Percentiles rank a stretch among this genome's conserved stretches.
Evolutionary conservation across 2,113 vertebrate genomes (phyloP).

Genomic region (Cephalopterus ornatus): DNA sequence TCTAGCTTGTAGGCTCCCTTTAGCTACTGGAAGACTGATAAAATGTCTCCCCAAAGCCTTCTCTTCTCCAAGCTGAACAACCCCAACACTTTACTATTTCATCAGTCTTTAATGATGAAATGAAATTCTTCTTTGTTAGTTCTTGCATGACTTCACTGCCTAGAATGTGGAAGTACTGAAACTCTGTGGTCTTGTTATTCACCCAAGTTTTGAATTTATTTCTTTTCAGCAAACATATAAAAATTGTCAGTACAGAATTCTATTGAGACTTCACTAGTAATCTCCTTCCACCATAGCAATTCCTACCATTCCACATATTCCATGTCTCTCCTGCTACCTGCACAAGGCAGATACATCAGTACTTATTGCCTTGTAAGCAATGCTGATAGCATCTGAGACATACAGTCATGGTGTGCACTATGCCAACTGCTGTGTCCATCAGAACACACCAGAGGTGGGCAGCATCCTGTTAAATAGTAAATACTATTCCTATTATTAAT

Average conservation of each 20-base stretch:
- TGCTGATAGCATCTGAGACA: not conserved
- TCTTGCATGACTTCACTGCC: not conserved
- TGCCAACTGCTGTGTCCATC: not conserved
- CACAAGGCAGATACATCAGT: not conserved
- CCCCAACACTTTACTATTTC: not conserved
- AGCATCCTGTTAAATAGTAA: not conserved
- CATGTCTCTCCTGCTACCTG: not conserved
- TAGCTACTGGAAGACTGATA: not conserved
- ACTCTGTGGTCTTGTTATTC: not conserved
- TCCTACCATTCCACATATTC: not conserved
- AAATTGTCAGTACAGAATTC: not conserved
- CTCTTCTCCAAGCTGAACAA: not conserved
- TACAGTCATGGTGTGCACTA: rapidly evolving
- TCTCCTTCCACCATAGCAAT: not conserved
- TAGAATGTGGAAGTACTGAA: not conserved
- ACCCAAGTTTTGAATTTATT: not conserved
- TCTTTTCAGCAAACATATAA: not conserved
- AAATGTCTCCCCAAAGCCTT: not conserved
- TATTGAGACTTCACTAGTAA: not conserved
- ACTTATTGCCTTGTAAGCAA: not conserved
- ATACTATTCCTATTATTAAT: not conserved
- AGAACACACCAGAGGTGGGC: not conserved
- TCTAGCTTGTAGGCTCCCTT: not conserved
- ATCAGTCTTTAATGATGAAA: not conserved
- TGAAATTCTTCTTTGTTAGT: not conserved